Evolutionary conservation across 2,113 vertebrate genomes (phyloP).

Genomic region (Collichthys lucidus): DNA sequence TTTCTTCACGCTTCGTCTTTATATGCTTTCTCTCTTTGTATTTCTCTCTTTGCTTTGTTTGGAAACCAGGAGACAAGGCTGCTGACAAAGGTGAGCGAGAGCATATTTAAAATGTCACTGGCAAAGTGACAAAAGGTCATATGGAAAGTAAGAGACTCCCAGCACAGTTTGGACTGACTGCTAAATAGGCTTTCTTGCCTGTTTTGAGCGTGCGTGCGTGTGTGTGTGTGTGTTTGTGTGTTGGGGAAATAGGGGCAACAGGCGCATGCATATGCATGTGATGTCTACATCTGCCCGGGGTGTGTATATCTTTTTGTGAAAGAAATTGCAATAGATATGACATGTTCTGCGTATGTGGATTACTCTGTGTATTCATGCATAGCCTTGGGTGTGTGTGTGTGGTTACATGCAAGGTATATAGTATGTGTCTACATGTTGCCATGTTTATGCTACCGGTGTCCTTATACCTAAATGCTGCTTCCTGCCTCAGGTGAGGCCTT

Average conservation of each 20-base stretch:
- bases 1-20: conserved; percentile 35
- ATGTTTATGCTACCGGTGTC: conserved; percentile 41
- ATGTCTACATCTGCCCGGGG: conserved; percentile 36
- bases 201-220: conserved; percentile 27
- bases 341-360: conserved; percentile 4
- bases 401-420: neutral
- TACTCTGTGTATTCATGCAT: neutral
- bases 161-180: conserved; percentile 78
- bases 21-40: conserved; percentile 45
- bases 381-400: neutral
- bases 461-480: conserved; percentile 29
- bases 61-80: conserved; percentile 73
- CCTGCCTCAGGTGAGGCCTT: conserved; percentile 57
- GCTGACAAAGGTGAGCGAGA: conserved; percentile 80
- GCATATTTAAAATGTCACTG: conserved; percentile 85
- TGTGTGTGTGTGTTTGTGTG: conserved; percentile 9
- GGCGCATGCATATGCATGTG: conserved; percentile 34
- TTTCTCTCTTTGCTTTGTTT: conserved; percentile 74
- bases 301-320: conserved; percentile 10
- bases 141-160: conserved; percentile 82
- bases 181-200: conserved; percentile 73
- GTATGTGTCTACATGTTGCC: conserved; percentile 9
- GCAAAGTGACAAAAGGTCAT: conserved; percentile 85
- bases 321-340: neutral
- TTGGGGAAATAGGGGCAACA: neutral